Conservation (phyloP, 1,140 invertebrate genomes). For the Drosophila grimshawi region DNA sequence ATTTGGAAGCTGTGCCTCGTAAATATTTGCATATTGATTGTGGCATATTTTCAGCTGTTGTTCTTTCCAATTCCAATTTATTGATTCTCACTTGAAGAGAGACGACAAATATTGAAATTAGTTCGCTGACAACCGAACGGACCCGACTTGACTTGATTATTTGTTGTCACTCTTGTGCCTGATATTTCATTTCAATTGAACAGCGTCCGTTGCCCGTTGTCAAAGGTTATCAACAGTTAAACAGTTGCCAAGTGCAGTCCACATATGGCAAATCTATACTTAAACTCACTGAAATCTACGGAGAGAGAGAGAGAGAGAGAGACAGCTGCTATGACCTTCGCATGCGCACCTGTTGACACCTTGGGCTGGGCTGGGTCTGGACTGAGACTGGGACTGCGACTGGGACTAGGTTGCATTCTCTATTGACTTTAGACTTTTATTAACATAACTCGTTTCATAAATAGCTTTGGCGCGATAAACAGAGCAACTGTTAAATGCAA, state of each 20-base stretch:
- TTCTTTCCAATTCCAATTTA: conserved; percentile 63
- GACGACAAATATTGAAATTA: conserved; percentile 66
- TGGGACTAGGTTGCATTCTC: conserved; percentile 50
- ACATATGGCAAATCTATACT: conserved; percentile 1
- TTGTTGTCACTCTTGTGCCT: conserved; percentile 33
- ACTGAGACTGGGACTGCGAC: conserved; percentile 49
- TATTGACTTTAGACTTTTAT: conserved; percentile 38
- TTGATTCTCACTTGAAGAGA: conserved; percentile 49
- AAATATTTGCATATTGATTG: conserved; percentile 76
- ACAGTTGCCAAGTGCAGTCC: conserved; percentile 41
- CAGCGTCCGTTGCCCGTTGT: neutral
- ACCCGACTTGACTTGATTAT: conserved; percentile 42
- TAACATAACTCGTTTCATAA: conserved; percentile 67
- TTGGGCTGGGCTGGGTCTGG: conserved; percentile 56
- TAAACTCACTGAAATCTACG: neutral
- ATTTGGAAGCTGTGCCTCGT: conserved; percentile 38
- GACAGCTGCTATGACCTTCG: conserved; percentile 50
- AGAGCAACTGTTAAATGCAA: conserved; percentile 49
- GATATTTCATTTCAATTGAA: conserved; percentile 41
- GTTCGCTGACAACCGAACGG: conserved; percentile 45
- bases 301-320: neutral
- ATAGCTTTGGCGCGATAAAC: conserved; percentile 20
- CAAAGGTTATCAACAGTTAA: conserved; percentile 41
- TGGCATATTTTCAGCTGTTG: conserved; percentile 62
- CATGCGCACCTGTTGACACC: conserved; percentile 52